phyloP scores from a whole-genome alignment of 2,888 invertebrate genomes.

The Drosophila kuntzei region DNA sequence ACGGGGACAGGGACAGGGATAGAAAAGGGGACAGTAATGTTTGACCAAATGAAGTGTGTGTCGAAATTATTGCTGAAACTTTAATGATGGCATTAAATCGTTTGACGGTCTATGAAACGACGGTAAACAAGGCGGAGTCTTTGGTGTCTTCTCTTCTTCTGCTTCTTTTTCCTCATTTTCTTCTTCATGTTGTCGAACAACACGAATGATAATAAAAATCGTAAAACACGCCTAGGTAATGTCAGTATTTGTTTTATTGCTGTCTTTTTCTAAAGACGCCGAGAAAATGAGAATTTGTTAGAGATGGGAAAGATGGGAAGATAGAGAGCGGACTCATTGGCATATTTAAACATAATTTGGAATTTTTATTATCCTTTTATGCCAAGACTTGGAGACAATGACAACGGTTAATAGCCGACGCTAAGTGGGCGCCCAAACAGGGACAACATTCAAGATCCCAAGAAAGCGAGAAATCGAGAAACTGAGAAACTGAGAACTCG shows the following conservation, averaged over 20 bases:
- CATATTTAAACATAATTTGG: conserved; percentile 79
- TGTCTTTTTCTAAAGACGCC: neutral
- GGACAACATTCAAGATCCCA: neutral
- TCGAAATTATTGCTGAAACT: conserved; percentile 39
- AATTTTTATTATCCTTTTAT: conserved; percentile 76
- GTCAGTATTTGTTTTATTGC: conserved; percentile 55
- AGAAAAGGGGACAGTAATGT: conserved; percentile 1
- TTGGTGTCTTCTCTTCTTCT: conserved; percentile 6
- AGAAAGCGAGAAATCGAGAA: neutral
- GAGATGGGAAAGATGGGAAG: conserved; percentile 1
- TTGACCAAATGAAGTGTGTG: conserved; percentile 55
- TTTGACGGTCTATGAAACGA: conserved; percentile 22
- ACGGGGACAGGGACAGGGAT: neutral
- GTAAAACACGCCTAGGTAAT: conserved; percentile 66
- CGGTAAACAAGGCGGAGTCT: conserved; percentile 17
- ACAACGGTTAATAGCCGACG: conserved; percentile 64
- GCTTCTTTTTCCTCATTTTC: neutral
- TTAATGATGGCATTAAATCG: conserved; percentile 63
- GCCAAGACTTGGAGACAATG: conserved; percentile 66
- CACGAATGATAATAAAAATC: conserved; percentile 64
- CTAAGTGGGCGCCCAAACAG: conserved; percentile 26
- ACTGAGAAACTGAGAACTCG: neutral
- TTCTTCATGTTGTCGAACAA: conserved; percentile 32
- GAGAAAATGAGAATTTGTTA: conserved; percentile 10
- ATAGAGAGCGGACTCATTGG: conserved; percentile 46